These are phyloP conservation scores for Naja naja DNA, from an alignment of 2,113 vertebrate species.

Conservation along the genomic window DNA sequence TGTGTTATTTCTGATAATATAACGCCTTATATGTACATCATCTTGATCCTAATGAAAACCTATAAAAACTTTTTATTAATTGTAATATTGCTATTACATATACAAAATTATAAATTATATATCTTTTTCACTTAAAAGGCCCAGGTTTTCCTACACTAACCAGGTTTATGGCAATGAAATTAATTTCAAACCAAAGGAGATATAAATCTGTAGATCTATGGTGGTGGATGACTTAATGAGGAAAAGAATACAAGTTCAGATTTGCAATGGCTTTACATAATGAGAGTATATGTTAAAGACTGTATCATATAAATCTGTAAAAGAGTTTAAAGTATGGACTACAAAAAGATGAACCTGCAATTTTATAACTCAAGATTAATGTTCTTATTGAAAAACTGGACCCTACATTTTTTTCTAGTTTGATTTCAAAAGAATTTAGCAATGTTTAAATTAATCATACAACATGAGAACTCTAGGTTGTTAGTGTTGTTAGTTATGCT, in stretches of 20 bases:
- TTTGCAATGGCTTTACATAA: not conserved
- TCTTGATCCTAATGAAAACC: not conserved
- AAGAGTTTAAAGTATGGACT: not conserved
- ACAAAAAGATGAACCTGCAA: not conserved
- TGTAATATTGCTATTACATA: not conserved
- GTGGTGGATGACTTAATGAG: not conserved
- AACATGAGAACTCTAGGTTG: not conserved
- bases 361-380: not conserved
- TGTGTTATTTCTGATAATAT: not conserved
- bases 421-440: not conserved
- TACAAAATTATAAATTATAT: not conserved
- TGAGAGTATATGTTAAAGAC: not conserved
- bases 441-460: not conserved
- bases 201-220: not conserved
- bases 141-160: not conserved
- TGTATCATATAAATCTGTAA: not conserved
- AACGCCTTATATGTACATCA: not conserved
- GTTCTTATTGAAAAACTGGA: not conserved
- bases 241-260: not conserved
- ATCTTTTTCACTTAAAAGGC: not conserved
- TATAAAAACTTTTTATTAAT: not conserved
- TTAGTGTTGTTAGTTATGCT: not conserved
- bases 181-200: not conserved
- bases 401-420: not conserved
- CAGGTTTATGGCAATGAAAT: not conserved